Base-by-base conservation (phyloP, 30 jellyfish, hydroid and myxozoan species). In the Catostylus mosaicus region DNA sequence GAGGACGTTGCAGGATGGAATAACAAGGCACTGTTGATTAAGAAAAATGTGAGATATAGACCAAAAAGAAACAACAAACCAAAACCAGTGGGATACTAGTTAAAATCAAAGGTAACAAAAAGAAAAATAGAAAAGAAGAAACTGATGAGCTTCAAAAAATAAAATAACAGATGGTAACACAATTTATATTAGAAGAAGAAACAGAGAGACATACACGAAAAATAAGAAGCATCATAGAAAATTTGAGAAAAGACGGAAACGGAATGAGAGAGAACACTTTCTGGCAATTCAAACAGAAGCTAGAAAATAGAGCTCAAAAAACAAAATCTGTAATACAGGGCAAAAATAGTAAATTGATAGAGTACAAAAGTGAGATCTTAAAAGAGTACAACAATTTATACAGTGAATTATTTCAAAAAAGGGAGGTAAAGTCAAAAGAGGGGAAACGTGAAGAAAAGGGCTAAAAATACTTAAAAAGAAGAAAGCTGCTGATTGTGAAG, bases 221-320 rank as follows among this genome's bases (percentile, higher is more conserved):
- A 74, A 51, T 74, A 0, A 59, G 50, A 51, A 59, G 48, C 22
- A 63, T 70, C 14, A 68, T 77, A 16, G 29, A 77, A 3, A 62
- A 77, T 57, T 62, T 77, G 67, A 57, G 67, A 43, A 77, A 40
- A 34, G 69, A 2, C 37, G 88, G 88, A 77, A 79, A 68, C n/a
- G 88, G 88, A 7, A 77, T 77, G 88, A 77, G 57, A 57, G 79
- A 77, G 37, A 34, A 38, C 29, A 77, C 78, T 7, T 77, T 77
- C 33, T 57, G 88, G 88, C 80, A 77, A 27, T 77, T 77, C 52
- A 77, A 61, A 4, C 35, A 68, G 79, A 77, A 77, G 29, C 34
- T 77, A 37, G 79, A 57, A 77, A 61, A 30, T 3, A 59, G 30
- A 60, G 33, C 26, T 24, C 62, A 77, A 36, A 80, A 77, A 45